Percentiles rank a stretch among this genome's conserved stretches.
Conservation (phyloP, 2,888 invertebrate species). For the Notodonta ziczac region DNA sequence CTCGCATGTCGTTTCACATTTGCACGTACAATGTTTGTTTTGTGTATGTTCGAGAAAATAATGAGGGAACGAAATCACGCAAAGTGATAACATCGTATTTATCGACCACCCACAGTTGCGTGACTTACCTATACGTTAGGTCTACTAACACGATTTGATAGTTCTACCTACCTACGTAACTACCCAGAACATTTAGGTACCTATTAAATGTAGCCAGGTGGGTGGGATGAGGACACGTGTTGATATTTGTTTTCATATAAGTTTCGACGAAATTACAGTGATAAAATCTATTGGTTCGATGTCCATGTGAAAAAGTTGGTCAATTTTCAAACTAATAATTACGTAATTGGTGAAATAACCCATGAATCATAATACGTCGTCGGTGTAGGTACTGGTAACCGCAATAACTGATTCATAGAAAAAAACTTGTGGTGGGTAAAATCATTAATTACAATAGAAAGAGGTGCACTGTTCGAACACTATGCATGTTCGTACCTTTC, state of each 20-base stretch:
- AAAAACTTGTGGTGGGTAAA: too few species aligned
- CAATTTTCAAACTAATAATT: background rate
- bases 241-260: constrained; percentile 8
- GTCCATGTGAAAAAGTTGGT: background rate
- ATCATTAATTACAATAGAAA: too few species aligned
- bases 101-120: constrained; percentile 60
- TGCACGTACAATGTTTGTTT: constrained; percentile 26
- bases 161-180: background rate
- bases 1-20: constrained; percentile 61
- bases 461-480: too few species aligned
- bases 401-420: too few species aligned
- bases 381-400: too few species aligned
- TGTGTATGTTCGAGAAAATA: constrained; percentile 26
- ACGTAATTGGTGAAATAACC: too few species aligned
- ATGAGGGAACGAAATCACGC: constrained; percentile 52
- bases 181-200: background rate
- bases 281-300: background rate
- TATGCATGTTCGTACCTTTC: too few species aligned
- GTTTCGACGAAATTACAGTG: background rate
- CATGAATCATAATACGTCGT: too few species aligned
- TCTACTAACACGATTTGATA: constrained; percentile 8
- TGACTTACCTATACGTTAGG: constrained; percentile 33
- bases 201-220: background rate
- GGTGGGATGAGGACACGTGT: background rate
- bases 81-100: constrained; percentile 59